These are phyloP conservation scores for Frankliniella fusca DNA, from an alignment of 2,888 invertebrate genomes.

Conservation along the genomic window DNA sequence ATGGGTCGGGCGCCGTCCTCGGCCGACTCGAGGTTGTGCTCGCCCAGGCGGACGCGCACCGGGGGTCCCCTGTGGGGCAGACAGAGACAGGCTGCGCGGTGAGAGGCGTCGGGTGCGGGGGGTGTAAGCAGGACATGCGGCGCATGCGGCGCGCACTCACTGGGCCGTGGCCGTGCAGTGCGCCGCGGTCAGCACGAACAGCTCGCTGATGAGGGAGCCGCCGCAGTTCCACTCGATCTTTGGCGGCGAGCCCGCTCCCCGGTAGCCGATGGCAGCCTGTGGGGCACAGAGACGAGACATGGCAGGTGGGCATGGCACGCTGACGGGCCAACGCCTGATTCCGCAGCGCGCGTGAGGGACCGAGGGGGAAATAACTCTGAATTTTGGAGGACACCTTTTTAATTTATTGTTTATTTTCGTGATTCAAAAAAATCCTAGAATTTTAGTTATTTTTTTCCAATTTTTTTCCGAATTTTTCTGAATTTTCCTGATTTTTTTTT, in stretches of 20 bases:
- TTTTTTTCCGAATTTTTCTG: too few species aligned
- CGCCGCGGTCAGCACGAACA: slow-evolving; percentile 51
- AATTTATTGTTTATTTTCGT: too few species aligned
- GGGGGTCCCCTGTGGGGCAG: slow-evolving; percentile 49
- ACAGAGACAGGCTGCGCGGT: slow-evolving; percentile 39
- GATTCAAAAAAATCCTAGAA: too few species aligned
- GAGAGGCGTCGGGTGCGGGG: background rate
- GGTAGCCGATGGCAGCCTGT: slow-evolving; percentile 37
- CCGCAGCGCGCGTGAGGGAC: too few species aligned
- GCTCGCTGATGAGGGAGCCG: slow-evolving; percentile 48
- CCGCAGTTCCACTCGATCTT: slow-evolving; percentile 45
- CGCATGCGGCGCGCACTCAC: slow-evolving; percentile 32
- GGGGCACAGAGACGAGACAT: background rate
- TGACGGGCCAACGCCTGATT: too few species aligned
- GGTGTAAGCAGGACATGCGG: background rate
- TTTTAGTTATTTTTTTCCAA: too few species aligned
- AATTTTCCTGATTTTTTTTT: too few species aligned
- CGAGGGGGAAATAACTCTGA: too few species aligned
- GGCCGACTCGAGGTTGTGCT: slow-evolving; percentile 52
- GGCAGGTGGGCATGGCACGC: background rate
- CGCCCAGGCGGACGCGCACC: slow-evolving; percentile 55
- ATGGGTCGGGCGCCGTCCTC: slow-evolving; percentile 53
- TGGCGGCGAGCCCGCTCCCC: slow-evolving; percentile 8
- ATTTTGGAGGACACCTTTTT: too few species aligned
- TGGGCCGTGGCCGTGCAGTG: slow-evolving; percentile 45